Evolutionary conservation across 2,888 invertebrate species (phyloP).

Genomic region (Caenorhabditis sp.): DNA sequence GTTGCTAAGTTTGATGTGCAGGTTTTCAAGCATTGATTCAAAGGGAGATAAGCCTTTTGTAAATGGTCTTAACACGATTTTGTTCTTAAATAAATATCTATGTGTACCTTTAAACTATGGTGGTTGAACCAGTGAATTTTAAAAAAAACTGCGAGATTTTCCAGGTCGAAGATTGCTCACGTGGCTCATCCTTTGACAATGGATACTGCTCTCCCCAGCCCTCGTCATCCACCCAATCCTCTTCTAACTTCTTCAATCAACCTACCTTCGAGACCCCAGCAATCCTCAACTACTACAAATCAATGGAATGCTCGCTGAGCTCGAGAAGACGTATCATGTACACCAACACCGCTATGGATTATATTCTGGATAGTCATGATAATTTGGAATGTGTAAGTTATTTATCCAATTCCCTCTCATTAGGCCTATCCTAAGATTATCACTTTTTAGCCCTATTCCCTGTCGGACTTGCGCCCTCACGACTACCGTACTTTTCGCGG

Average conservation of each 20-base stretch:
- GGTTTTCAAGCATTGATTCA: too few relatives aligned
- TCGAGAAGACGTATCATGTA: slow-evolving; percentile 45
- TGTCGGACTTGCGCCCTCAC: slow-evolving; percentile 40
- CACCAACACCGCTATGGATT: slow-evolving; percentile 41
- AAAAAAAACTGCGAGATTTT: background rate
- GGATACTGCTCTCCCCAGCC: slow-evolving; percentile 27
- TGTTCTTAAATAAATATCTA: too few relatives aligned
- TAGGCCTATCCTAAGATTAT: too few relatives aligned
- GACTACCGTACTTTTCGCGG: slow-evolving; percentile 43
- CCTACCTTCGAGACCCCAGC: background rate
- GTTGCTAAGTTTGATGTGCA: too few relatives aligned
- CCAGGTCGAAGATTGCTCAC: background rate
- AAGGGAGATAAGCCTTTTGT: too few relatives aligned
- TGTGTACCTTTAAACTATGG: too few relatives aligned
- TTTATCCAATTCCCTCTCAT: too few relatives aligned
- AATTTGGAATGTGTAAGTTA: slow-evolving; percentile 47
- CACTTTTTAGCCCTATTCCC: slow-evolving; percentile 42
- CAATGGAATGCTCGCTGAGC: background rate
- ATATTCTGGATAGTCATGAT: slow-evolving; percentile 36
- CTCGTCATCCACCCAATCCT: slow-evolving; percentile 8
- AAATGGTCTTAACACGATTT: too few relatives aligned
- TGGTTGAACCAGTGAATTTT: background rate
- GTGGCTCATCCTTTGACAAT: slow-evolving; percentile 22
- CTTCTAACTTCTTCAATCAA: background rate
- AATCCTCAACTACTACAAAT: background rate